Conservation (phyloP, 2,797 vertebrate genomes). For the Oryzias dopingdopingensis region DNA sequence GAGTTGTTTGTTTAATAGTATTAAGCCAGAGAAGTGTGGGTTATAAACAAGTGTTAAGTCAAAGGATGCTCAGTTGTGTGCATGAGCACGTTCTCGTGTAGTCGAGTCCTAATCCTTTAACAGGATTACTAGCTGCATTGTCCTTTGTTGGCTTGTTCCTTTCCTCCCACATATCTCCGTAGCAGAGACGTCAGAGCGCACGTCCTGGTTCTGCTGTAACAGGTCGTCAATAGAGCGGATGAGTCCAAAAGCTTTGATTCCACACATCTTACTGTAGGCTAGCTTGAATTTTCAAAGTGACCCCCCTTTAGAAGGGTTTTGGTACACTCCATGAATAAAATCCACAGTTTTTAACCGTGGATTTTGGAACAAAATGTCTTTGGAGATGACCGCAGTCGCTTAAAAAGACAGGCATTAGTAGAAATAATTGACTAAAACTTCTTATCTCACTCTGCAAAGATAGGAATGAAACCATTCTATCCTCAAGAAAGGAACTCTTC, state of each 20-base stretch:
- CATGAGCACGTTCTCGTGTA: constrained; percentile 26
- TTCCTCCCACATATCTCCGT: constrained; percentile 54
- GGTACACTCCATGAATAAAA: too few species aligned
- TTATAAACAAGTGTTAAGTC: constrained; percentile 56
- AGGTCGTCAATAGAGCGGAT: constrained; percentile 30
- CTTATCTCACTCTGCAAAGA: too few species aligned
- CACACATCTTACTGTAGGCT: constrained; percentile 1
- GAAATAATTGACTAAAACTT: too few species aligned
- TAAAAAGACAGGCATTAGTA: too few species aligned
- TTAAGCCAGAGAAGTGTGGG: constrained; percentile 36
- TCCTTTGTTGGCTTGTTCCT: constrained; percentile 68
- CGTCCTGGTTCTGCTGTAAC: constrained; percentile 53
- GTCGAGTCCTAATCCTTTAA: constrained; percentile 72
- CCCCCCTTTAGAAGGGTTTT: too few species aligned
- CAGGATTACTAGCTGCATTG: constrained; percentile 71
- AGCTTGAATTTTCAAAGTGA: background rate
- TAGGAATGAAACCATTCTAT: background rate
- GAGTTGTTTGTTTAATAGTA: constrained; percentile 21
- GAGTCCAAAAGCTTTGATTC: constrained; percentile 22
- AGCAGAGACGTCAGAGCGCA: constrained; percentile 55
- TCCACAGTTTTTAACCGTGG: too few species aligned
- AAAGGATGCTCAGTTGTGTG: constrained; percentile 32
- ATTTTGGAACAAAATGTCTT: too few species aligned
- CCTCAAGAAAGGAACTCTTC: background rate
- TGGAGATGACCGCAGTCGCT: too few species aligned